A percentile compares a stretch with the other conserved stretches of the same genome.
Evolutionary conservation across 2,888 invertebrate species (phyloP).

Genomic region (Mylabris sibirica): DNA sequence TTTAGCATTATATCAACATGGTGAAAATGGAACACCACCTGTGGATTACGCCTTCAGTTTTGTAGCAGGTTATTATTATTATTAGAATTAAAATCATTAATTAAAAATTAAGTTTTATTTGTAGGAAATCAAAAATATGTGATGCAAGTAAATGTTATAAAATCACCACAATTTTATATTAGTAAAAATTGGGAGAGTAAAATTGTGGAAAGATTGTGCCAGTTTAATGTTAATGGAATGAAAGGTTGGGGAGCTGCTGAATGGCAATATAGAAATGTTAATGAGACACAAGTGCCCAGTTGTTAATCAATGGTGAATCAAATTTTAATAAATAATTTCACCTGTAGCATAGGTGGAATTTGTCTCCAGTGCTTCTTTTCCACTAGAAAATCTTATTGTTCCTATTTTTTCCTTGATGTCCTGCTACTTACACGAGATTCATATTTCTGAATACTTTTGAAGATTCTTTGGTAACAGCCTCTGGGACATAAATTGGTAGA

Average conservation of each 20-base stretch:
- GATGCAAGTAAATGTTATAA: conserved; percentile 65
- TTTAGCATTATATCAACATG: conserved; percentile 68
- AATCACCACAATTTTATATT: conserved; percentile 67
- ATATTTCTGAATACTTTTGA: no score
- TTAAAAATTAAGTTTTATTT: conserved; percentile 20
- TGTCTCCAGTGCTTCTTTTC: no score
- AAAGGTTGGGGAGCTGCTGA: conserved; percentile 72
- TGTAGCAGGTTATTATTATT: conserved; percentile 63
- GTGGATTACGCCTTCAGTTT: conserved; percentile 70
- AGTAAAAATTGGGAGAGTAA: conserved; percentile 68
- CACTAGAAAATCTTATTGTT: no score
- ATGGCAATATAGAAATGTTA: conserved; percentile 69
- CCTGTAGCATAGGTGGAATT: no score
- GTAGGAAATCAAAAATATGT: conserved; percentile 63
- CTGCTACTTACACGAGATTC: no score
- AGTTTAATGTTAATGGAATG: conserved; percentile 68
- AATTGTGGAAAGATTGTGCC: conserved; percentile 68
- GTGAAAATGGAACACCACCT: conserved; percentile 67
- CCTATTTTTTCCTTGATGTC: no score
- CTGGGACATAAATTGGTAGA: no score
- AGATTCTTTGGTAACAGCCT: no score
- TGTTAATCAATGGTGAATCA: no score
- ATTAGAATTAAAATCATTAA: conserved; percentile 6
- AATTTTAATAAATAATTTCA: no score
- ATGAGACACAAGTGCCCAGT: conserved; percentile 41